phyloP scores from a whole-genome alignment of 2,797 vertebrate genomes.

The Danio jaintianensis region DNA sequence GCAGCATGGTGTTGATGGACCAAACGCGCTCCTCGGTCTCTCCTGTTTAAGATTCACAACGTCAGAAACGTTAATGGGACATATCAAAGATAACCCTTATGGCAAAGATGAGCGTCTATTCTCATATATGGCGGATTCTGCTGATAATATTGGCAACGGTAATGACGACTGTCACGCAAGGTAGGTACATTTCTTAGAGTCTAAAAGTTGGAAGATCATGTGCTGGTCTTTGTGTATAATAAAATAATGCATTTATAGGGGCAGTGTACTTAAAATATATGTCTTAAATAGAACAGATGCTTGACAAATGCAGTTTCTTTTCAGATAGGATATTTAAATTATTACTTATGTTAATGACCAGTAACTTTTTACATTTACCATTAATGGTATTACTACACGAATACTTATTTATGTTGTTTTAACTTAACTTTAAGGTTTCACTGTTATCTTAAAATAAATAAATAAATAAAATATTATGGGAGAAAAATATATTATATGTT shows the following conservation, averaged over 20 bases:
- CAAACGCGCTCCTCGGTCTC: conserved; percentile 49
- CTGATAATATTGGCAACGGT: conserved; percentile 71
- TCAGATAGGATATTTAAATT: background rate
- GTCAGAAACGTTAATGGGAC: conserved; percentile 64
- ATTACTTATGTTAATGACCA: background rate
- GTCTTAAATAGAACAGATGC: background rate
- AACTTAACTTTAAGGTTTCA: background rate
- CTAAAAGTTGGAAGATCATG: background rate
- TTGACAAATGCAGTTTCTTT: background rate
- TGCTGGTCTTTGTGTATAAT: background rate
- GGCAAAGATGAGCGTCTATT: conserved; percentile 76
- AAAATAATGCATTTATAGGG: background rate
- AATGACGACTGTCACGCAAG: conserved; percentile 71
- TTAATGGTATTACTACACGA: too few species aligned
- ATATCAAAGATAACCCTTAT: conserved; percentile 57
- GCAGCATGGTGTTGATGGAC: conserved; percentile 57
- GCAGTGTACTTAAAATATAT: background rate
- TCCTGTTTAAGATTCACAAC: conserved; percentile 59
- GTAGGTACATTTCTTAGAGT: conserved; percentile 59
- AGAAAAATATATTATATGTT: too few species aligned
- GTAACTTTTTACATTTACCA: too few species aligned
- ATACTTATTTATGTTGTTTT: too few species aligned
- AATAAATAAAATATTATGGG: too few species aligned
- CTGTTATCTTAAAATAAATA: too few species aligned
- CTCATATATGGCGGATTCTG: conserved; percentile 70